Evolutionary conservation across 1,140 invertebrate species (phyloP), one percentile per base, ranked within the genome.

Genomic region (Drosophila ambigua): DNA sequence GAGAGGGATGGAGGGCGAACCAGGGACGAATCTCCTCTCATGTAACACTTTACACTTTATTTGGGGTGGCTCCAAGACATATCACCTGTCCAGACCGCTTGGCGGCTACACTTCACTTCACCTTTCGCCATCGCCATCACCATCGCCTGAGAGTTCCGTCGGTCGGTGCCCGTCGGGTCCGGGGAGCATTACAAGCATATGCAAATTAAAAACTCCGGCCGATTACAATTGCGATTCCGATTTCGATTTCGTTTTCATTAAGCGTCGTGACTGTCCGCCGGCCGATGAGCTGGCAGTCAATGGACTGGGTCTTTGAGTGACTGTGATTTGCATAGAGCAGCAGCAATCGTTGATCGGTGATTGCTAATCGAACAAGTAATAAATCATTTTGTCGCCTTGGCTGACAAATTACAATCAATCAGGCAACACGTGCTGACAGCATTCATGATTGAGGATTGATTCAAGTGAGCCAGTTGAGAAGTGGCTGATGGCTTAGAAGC

Each of bases 341-440:
- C 39, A 59, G 20, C 20, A 20, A 61, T 72, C 66, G 45, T 41
- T 63, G 81, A 85, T 84, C 66, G 73, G 57, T 53, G 71, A 85
- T 80, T 55, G 28, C 62, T 54, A 58, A 66, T 74, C 72, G 71
- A 75, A 68, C 65, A 77, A 57, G 61, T 51, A 61, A 90, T 90
- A 89, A 79, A 89, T 88, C 84, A 83, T 83, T 88, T 84, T 89
- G 83, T 89, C 85, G 68, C 79, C 68, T 55, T 45, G 66, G 41
- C 78, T 72, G 82, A 79, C 81, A 69, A 85, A 85, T 82, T 79
- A 67, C 57, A 74, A 87, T 87, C 84, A 83, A 87, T 87, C 83
- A 89, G 74, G 71, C 74, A 48, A 73, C 63, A 66, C 74, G 58
- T 68, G 63, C 76, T 67, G 79, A 83, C 66, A 65, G 15, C 41